Conservation (phyloP, 1,140 invertebrate species). For the Calephelis virginiensis region DNA sequence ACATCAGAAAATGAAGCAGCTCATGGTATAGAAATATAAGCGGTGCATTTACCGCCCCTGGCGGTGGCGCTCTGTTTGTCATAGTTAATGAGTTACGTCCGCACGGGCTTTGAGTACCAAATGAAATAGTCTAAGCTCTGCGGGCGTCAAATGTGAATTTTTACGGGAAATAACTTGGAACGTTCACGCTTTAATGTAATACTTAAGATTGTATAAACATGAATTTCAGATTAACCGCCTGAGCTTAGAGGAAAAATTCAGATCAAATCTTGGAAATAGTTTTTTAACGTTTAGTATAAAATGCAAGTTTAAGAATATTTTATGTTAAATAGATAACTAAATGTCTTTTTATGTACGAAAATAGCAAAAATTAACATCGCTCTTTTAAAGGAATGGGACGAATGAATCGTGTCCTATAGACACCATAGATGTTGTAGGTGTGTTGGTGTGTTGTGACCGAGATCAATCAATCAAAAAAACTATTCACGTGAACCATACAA, state of each 20-base stretch:
- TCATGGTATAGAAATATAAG: slow-evolving; percentile 14
- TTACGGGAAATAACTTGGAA: slow-evolving; percentile 8
- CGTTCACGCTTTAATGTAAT: slow-evolving; percentile 7
- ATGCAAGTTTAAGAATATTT: too few relatives aligned
- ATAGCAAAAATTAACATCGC: too few relatives aligned
- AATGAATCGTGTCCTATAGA: too few relatives aligned
- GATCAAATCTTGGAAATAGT: too few relatives aligned
- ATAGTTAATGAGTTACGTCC: slow-evolving; percentile 18
- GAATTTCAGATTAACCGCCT: slow-evolving; percentile 1
- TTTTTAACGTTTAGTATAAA: too few relatives aligned
- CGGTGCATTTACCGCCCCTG: slow-evolving; percentile 13
- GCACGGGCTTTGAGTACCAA: slow-evolving; percentile 14
- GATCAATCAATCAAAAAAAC: too few relatives aligned
- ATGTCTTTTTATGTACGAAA: too few relatives aligned
- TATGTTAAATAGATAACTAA: too few relatives aligned
- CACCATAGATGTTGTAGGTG: too few relatives aligned
- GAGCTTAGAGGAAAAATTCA: neutral
- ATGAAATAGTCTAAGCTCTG: slow-evolving; percentile 17
- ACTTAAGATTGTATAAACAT: slow-evolving; percentile 12
- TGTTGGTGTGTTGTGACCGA: too few relatives aligned
- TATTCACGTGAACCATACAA: too few relatives aligned
- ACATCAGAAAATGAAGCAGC: slow-evolving; percentile 11
- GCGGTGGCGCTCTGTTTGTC: slow-evolving; percentile 10
- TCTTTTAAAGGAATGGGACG: too few relatives aligned
- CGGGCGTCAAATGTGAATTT: slow-evolving; percentile 16